Percentiles rank a stretch among this genome's conserved stretches.
These are phyloP conservation scores for Morpho deidamia DNA, from an alignment of 2,888 invertebrate species.

Conservation along the genomic window DNA sequence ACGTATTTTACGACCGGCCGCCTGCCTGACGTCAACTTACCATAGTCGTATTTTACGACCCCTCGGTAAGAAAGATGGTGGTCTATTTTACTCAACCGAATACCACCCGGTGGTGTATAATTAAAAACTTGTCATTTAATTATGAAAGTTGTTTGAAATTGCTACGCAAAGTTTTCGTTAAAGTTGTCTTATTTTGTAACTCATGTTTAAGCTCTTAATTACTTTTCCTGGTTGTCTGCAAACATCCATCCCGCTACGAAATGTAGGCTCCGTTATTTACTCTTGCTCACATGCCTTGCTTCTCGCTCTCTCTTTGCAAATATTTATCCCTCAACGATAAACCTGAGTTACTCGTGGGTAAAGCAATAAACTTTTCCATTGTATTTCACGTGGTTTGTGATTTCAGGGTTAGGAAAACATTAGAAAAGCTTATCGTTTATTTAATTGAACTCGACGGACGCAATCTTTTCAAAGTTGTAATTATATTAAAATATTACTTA, in stretches of 20 bases:
- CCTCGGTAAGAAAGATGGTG: too few species aligned
- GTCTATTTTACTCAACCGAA: too few species aligned
- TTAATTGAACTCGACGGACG: too few species aligned
- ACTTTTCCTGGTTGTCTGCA: conserved; percentile 68
- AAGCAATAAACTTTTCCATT: conserved; percentile 71
- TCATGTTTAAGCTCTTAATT: conserved; percentile 66
- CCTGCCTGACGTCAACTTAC: too few species aligned
- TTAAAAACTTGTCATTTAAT: conserved; percentile 1
- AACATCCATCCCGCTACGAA: conserved; percentile 67
- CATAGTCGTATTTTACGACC: too few species aligned
- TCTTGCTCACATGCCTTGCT: conserved; percentile 55
- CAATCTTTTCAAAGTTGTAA: too few species aligned
- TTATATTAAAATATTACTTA: too few species aligned
- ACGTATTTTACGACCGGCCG: too few species aligned
- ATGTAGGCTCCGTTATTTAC: conserved; percentile 70
- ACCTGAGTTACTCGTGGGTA: conserved; percentile 64
- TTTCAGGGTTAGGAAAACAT: too few species aligned
- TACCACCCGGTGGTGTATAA: too few species aligned
- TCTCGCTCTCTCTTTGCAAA: conserved; percentile 47
- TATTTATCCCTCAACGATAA: conserved; percentile 70
- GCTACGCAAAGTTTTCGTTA: conserved; percentile 36
- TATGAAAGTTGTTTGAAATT: background rate
- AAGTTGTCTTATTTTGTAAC: conserved; percentile 54
- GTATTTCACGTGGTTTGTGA: conserved; percentile 29
- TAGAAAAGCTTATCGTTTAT: too few species aligned